Conservation (phyloP, 2,888 invertebrate species). For the Ectemnius cavifrons region DNA sequence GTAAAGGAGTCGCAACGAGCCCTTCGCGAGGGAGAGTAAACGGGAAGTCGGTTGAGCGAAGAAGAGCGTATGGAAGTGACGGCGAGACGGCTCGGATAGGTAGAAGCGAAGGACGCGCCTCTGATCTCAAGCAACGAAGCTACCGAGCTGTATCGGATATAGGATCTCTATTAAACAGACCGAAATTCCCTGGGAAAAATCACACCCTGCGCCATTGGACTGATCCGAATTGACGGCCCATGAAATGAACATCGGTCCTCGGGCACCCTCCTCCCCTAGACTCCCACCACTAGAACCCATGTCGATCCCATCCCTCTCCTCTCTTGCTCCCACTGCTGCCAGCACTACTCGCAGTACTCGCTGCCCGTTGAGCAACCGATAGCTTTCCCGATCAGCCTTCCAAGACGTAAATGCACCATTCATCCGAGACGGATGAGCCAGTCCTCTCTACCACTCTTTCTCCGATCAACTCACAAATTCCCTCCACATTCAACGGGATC, state of each 20-base stretch:
- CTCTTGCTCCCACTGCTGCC: neutral
- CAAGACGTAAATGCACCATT: too few relatives aligned
- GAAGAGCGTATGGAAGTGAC: constrained; percentile 8
- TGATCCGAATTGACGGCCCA: constrained; percentile 75
- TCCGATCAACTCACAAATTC: too few relatives aligned
- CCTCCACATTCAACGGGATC: too few relatives aligned
- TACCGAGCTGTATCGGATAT: constrained; percentile 54
- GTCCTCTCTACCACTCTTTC: too few relatives aligned
- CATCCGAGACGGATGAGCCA: too few relatives aligned
- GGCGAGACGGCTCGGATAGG: constrained; percentile 10
- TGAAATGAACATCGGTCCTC: constrained; percentile 75
- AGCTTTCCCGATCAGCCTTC: too few relatives aligned
- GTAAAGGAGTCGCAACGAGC: neutral
- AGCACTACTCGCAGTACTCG: too few relatives aligned
- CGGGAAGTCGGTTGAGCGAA: neutral
- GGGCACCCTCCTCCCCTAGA: constrained; percentile 15
- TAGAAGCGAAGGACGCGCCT: constrained; percentile 34
- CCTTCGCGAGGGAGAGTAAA: too few relatives aligned
- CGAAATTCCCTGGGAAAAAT: constrained; percentile 72
- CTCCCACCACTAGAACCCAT: neutral
- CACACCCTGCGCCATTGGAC: constrained; percentile 70
- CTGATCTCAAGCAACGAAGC: constrained; percentile 37
- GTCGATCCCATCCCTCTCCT: too few relatives aligned
- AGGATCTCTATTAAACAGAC: constrained; percentile 73
- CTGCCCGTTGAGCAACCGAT: too few relatives aligned